Base-by-base conservation (phyloP, 1,140 invertebrate species). In the Panagrolaimus sp. region DNA sequence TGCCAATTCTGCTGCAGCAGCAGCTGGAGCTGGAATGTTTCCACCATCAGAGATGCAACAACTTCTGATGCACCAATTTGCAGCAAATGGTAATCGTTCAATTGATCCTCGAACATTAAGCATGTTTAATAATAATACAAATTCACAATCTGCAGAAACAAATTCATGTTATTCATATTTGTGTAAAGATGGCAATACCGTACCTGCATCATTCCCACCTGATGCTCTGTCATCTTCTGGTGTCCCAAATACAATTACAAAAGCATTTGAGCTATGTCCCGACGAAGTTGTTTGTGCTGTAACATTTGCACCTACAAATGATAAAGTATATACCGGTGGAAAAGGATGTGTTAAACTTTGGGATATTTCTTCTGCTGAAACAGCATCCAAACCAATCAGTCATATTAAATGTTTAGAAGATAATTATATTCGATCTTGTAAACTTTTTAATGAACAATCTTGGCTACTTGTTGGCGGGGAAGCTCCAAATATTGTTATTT, bases 241-340 rank as follows among this genome's bases (percentile, higher is more conserved):
- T 9, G 92, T 98, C 80, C 94, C 94, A 1, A 87, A 92, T 68
- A 65, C 38, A 16, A 47, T 82, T 53, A 70, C 70, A 14, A 75
- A 92, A 84, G 91, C 93, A 69, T 92, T 91, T 80, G 93, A 91
- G 4, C 84, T 98, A 72, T 90, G 89, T 72, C 95, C 98, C 83
- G 95, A 94, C 9, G 95, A 98, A 85, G 93, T 92, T 13, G 86
- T 98, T 86, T 88, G 95, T 89, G 84, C 95, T 87, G 85, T 97
- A 85, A 86, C 92, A 87, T 87, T 96, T 87, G 84, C 86, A 65
- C 91, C 91, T 85, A 90, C 91, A 46, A 92, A 91, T 67, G 89
- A 92, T 83, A 92, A 93, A 84, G 92, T 97, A 7, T 98, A 96
- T 85, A 98, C 95, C 13, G 95, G 95, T n/a, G 95, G 95, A 65